Evolutionary conservation across 2,888 invertebrate species (phyloP).

Genomic region (Bellardia bayeri): DNA sequence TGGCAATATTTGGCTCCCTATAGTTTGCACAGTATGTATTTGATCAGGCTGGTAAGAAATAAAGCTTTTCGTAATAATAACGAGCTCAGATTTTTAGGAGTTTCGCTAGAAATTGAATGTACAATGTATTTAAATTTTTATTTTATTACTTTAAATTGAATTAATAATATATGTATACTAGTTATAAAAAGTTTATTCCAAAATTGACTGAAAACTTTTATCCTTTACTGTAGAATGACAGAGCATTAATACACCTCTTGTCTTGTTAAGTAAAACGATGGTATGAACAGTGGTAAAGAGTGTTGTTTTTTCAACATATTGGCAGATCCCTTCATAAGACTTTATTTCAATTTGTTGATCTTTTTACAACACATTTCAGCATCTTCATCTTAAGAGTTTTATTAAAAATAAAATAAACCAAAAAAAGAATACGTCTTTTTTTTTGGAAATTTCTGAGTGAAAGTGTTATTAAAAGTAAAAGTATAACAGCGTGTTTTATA

Average conservation of each 20-base stretch:
- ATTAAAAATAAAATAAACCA: slow-evolving; percentile 4
- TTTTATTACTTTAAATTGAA: too few relatives aligned
- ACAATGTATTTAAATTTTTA: too few relatives aligned
- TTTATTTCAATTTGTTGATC: slow-evolving; percentile 3
- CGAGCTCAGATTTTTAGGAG: too few relatives aligned
- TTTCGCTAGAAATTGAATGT: too few relatives aligned
- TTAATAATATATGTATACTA: too few relatives aligned
- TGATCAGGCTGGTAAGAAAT: too few relatives aligned
- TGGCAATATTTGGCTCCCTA: too few relatives aligned
- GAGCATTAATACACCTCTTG: not conserved
- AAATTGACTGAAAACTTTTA: not conserved
- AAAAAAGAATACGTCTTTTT: not conserved
- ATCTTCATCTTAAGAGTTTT: slow-evolving; percentile 26
- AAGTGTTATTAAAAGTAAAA: slow-evolving; percentile 80
- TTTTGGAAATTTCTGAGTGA: slow-evolving; percentile 75
- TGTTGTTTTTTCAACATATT: not conserved
- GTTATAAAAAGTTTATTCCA: too few relatives aligned
- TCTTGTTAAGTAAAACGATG: not conserved
- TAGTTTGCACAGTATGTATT: too few relatives aligned
- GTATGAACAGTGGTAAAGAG: too few relatives aligned
- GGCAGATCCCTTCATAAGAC: not conserved
- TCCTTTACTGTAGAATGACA: not conserved
- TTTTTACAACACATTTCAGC: slow-evolving; percentile 20
- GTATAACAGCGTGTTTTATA: slow-evolving; percentile 61
- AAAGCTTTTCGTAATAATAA: too few relatives aligned